Conservation (phyloP, 2,888 invertebrate genomes). For the Sussaba pulchella region DNA sequence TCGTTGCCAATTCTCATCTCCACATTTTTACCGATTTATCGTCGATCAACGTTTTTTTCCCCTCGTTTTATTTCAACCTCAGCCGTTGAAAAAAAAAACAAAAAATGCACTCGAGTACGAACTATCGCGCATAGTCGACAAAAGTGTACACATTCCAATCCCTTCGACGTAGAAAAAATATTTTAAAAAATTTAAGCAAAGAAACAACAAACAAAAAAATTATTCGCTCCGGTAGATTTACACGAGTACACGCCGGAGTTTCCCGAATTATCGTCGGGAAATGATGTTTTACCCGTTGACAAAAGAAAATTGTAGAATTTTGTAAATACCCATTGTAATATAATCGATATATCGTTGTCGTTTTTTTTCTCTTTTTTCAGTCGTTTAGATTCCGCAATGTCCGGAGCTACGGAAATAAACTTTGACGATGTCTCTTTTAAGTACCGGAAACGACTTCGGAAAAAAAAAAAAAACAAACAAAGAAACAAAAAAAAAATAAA, state of each 20-base stretch:
- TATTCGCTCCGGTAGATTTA: slow-evolving; percentile 51
- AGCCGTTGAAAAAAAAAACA: background rate
- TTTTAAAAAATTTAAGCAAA: no score
- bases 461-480: background rate
- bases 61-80: slow-evolving; percentile 8
- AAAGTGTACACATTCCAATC: slow-evolving; percentile 63
- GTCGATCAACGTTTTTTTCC: background rate
- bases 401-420: slow-evolving; percentile 42
- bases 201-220: slow-evolving; percentile 7
- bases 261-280: slow-evolving; percentile 58
- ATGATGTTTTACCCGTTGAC: slow-evolving; percentile 36
- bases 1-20: slow-evolving; percentile 28
- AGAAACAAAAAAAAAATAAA: background rate
- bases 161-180: background rate
- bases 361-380: slow-evolving; percentile 34
- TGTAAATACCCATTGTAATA: slow-evolving; percentile 59
- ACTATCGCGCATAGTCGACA: slow-evolving; percentile 37
- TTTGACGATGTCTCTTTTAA: slow-evolving; percentile 29
- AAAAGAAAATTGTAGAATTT: slow-evolving; percentile 49
- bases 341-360: slow-evolving; percentile 45
- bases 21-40: slow-evolving; percentile 43
- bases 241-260: slow-evolving; percentile 49
- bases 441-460: background rate
- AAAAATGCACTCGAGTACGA: slow-evolving; percentile 18
- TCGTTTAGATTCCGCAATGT: slow-evolving; percentile 40